phyloP scores from a whole-genome alignment of 2,888 invertebrate genomes.

The Drosophila kuntzei region DNA sequence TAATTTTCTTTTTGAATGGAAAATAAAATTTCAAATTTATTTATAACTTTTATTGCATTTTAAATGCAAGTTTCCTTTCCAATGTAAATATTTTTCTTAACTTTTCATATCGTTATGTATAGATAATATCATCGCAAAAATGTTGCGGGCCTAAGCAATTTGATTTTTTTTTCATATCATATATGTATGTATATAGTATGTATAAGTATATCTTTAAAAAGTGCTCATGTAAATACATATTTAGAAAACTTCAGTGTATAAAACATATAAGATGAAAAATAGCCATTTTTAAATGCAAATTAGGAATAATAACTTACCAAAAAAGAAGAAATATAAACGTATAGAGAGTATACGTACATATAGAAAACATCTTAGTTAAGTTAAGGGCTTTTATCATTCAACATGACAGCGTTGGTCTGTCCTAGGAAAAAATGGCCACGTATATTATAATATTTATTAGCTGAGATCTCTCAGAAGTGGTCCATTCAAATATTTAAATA shows the following conservation, averaged over 20 bases:
- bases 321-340: background rate
- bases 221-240: constrained; percentile 37
- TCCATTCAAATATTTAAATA: constrained; percentile 2
- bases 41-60: constrained; percentile 26
- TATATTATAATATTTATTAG: background rate
- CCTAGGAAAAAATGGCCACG: background rate
- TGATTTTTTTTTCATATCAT: constrained; percentile 8
- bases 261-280: constrained; percentile 5
- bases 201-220: constrained; percentile 32
- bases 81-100: constrained; percentile 32
- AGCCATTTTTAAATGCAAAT: constrained; percentile 16
- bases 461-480: background rate
- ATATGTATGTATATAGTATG: constrained; percentile 1
- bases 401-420: background rate
- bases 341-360: background rate
- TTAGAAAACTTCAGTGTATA: constrained; percentile 35
- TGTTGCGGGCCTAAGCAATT: constrained; percentile 19
- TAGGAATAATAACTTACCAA: background rate
- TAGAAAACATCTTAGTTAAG: background rate
- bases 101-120: constrained; percentile 21
- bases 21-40: constrained; percentile 18
- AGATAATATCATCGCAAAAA: constrained; percentile 32
- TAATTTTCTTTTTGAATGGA: constrained; percentile 5
- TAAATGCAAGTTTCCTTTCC: constrained; percentile 21
- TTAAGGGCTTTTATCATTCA: background rate